Evolutionary conservation across 2,113 vertebrate species (phyloP), one percentile per base, ranked within the genome.

Genomic region (Nematolebias whitei): DNA sequence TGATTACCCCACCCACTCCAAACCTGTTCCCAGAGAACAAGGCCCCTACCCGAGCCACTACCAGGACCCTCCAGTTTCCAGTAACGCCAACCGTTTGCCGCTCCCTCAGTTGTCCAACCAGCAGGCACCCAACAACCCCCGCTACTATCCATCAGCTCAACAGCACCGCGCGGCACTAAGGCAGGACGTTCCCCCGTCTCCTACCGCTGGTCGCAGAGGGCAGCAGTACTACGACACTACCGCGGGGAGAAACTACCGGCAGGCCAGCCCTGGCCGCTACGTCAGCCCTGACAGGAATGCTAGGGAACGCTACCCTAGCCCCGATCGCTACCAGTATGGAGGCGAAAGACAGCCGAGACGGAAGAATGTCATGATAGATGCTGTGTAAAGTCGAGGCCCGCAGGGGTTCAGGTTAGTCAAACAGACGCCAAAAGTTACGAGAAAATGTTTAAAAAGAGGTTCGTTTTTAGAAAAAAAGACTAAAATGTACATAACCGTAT

Each of bases 321-420:
- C 84, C 0, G 82, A 83, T 0, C 66, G 55, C 51, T 80, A 85
- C 24, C 76, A 43, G 32, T 68, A 87, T 43, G 24, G 44, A 1
- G 90, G 92, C 0, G 93, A 92, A 20, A 87, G 87, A 13, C 88
- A 90, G 57, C 92, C 94, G 9, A 89, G 94, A 72, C 93, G 93
- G 83, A 98, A 97, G 89, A 96, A 94, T 76, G 85, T 95, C 16
- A 76, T 95, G 92, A 96, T 97, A 5, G 95, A 94, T 35, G 95
- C 95, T 0, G 95, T 99, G 80, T 99, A 92, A 83, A 55, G 16
- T 6, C 20, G 1, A 44, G n/a, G 9, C n/a, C 10, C 18, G n/a
- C 9, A 6, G 43, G 1, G 7, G 43, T n/a, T 1, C 18, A n/a
- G 18, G 2, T 44, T n/a, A 44, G 43, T 10, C 32, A 3, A 35